Base-by-base conservation (phyloP, 2,888 invertebrate species). In the Orchesella flavescens region DNA sequence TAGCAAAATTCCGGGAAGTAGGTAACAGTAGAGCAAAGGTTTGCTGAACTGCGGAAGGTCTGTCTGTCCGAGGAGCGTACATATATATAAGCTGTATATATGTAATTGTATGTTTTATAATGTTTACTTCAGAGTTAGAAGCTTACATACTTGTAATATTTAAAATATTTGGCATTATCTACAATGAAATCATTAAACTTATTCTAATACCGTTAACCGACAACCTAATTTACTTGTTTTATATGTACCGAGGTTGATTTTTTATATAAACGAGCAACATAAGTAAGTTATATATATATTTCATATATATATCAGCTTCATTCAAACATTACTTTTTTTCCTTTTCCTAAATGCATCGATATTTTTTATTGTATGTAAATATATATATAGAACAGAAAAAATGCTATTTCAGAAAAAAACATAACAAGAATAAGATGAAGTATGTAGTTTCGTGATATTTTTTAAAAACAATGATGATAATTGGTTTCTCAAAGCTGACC, bases 151-250 rank as follows among this genome's bases (percentile, higher is more conserved):
- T 17, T 24, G 57, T 72, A 57, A 69, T 82, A 68, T 76, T 71
- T 82, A 82, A 82, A 82, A 82, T 82, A 82, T 82, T 82, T 82
- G 82, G 82, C 82, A 82, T 34, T 82, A 82, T 82, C 82, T 82
- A 82, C 82, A 82, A 55, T 61, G 69, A 74, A 81, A 74, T 73
- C 49, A 68, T 44, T 44, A 55, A 57, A 72, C 53, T 44, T 65
- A 65, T 34, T 34, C 66, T 76, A 76, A 66, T 55, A 66, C 65
- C 76, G 46, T 61, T 72, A 57, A 49, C 66, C 43, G 23, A 66
- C 66, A 66, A 66, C 43, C 69, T 53, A 69, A 19, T 59, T 59
- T 43, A 7, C 44, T 7, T 15, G 66, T 66, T 17, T 10, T 66
- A n/a, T 17, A 44, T 43, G 43, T 43, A 63, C 63, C 19, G 43